Conservation (phyloP, 2,888 invertebrate genomes). For the Drosophila greeni region DNA sequence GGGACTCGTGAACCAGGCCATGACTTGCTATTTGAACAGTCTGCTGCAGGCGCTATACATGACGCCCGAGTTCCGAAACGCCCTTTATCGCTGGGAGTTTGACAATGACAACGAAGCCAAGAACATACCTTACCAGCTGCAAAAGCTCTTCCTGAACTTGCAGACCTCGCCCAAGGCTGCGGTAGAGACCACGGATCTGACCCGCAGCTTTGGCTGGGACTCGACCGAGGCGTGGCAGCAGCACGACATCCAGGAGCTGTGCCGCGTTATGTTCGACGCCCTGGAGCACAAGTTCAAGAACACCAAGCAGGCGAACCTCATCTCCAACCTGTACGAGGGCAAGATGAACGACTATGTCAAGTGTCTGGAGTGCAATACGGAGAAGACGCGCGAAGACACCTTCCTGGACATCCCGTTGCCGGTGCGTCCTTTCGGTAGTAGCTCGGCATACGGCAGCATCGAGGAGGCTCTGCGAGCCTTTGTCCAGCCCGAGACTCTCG, state of each 20-base stretch:
- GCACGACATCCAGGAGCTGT: constrained; percentile 94
- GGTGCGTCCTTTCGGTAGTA: constrained; percentile 89
- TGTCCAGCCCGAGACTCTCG: constrained; percentile 89
- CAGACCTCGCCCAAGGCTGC: constrained; percentile 89
- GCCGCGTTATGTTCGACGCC: constrained; percentile 94
- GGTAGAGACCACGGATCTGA: constrained; percentile 91
- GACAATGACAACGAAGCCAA: constrained; percentile 84
- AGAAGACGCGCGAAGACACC: constrained; percentile 89
- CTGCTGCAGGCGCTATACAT: constrained; percentile 91
- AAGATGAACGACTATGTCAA: constrained; percentile 94
- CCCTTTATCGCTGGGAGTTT: constrained; percentile 90
- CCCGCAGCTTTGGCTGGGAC: constrained; percentile 94
- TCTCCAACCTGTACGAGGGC: constrained; percentile 87
- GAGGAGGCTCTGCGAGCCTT: constrained; percentile 91
- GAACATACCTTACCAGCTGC: constrained; percentile 91
- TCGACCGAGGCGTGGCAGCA: constrained; percentile 94
- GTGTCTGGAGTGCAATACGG: constrained; percentile 90
- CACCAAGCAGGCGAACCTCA: constrained; percentile 89
- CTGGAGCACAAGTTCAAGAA: constrained; percentile 90
- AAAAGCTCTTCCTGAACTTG: constrained; percentile 89
- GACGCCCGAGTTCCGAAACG: constrained; percentile 95
- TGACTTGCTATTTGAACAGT: constrained; percentile 95
- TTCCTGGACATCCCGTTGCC: constrained; percentile 92
- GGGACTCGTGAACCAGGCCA: constrained; percentile 92
- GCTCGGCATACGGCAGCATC: constrained; percentile 87